phyloP scores from a whole-genome alignment of 2,888 invertebrate species.

The Nowickia ferox region DNA sequence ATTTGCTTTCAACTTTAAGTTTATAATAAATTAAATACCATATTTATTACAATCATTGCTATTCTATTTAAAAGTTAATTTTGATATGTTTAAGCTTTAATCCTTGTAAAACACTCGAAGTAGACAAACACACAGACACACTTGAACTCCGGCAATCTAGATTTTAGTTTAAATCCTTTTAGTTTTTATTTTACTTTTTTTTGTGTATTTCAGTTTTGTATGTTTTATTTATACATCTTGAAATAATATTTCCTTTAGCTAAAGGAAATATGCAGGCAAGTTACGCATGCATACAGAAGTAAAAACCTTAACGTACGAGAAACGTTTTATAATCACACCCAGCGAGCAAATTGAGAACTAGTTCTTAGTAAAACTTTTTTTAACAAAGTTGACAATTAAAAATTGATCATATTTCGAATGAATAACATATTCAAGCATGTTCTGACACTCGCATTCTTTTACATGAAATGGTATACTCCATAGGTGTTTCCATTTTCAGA shows the following conservation, averaged over 20 bases:
- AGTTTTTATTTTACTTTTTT: background rate
- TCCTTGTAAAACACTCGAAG: conserved; percentile 33
- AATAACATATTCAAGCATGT: too few species aligned
- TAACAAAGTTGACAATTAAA: too few species aligned
- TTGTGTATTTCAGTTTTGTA: conserved; percentile 14
- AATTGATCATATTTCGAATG: too few species aligned
- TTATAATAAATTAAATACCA: conserved; percentile 46
- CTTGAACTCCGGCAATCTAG: conserved; percentile 35
- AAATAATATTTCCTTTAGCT: conserved; percentile 55
- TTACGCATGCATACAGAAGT: conserved; percentile 38
- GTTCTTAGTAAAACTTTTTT: too few species aligned
- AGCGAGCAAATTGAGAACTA: background rate
- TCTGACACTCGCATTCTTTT: too few species aligned
- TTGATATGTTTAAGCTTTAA: conserved; percentile 63
- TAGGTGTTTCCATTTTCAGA: too few species aligned
- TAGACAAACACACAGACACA: conserved; percentile 15
- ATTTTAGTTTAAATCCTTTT: conserved; percentile 39
- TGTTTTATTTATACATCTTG: conserved; percentile 49
- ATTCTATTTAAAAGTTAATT: conserved; percentile 66
- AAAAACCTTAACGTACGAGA: background rate
- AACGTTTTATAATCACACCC: background rate
- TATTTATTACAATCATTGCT: conserved; percentile 60
- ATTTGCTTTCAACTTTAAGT: conserved; percentile 19
- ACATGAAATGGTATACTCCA: too few species aligned
- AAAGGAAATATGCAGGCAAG: conserved; percentile 32